phyloP scores from a whole-genome alignment of 2,888 invertebrate genomes.

The Epinotia demarniana region DNA sequence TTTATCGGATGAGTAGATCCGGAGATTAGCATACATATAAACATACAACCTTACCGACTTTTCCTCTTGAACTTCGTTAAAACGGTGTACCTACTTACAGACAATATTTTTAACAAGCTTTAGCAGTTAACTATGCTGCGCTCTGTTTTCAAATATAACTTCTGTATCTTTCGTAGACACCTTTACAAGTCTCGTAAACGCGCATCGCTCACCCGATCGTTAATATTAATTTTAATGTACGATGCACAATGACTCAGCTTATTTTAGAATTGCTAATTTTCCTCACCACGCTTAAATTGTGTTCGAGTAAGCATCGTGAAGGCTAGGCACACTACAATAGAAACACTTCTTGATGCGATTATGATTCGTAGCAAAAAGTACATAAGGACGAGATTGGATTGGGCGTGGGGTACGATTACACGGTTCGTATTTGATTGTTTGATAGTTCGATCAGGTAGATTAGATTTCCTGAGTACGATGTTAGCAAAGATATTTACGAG shows the following conservation, averaged over 20 bases:
- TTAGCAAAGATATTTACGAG: constrained; percentile 17
- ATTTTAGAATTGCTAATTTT: constrained; percentile 59
- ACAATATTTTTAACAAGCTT: neutral
- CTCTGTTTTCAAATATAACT: constrained; percentile 3
- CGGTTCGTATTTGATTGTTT: constrained; percentile 26
- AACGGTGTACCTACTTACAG: neutral
- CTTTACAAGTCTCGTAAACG: constrained; percentile 11
- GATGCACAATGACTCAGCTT: constrained; percentile 49
- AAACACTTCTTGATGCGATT: constrained; percentile 10
- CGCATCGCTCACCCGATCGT: constrained; percentile 7
- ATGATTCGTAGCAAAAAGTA: neutral
- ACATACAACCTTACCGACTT: no score
- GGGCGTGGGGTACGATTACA: neutral
- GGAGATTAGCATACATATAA: no score
- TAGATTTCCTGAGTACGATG: constrained; percentile 30
- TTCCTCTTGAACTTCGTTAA: neutral
- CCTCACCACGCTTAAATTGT: constrained; percentile 43
- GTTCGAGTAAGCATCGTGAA: constrained; percentile 41
- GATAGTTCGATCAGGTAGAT: constrained; percentile 38
- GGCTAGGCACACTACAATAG: constrained; percentile 36
- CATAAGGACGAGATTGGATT: constrained; percentile 15
- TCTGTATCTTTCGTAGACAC: constrained; percentile 3
- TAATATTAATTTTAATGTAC: constrained; percentile 41
- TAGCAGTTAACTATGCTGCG: neutral
- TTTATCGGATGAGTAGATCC: no score